Conservation (phyloP, 2,888 invertebrate genomes). For the Drosophila colorata region DNA sequence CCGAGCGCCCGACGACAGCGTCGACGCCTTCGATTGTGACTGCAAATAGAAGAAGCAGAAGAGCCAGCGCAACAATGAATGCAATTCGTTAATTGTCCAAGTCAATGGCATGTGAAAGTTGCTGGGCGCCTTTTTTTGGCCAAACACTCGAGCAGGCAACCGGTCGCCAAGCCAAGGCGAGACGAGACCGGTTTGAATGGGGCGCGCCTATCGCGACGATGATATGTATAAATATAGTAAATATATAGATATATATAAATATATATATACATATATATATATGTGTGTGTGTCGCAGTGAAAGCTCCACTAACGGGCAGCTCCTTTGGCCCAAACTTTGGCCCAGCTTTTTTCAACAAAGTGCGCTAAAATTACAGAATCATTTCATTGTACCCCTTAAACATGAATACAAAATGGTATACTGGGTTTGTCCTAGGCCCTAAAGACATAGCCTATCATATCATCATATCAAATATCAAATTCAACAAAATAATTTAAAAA, state of each 20-base stretch:
- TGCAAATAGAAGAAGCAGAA: slow-evolving; percentile 41
- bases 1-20: slow-evolving; percentile 84
- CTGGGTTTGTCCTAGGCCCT: no score
- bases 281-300: slow-evolving; percentile 6
- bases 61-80: slow-evolving; percentile 18
- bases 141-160: slow-evolving; percentile 37
- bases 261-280: slow-evolving; percentile 9
- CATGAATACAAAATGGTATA: no score
- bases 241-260: background rate
- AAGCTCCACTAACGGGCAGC: slow-evolving; percentile 6
- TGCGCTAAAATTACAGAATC: no score
- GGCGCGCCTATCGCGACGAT: slow-evolving; percentile 21
- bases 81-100: slow-evolving; percentile 65
- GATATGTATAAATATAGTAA: background rate
- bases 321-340: background rate
- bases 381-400: no score
- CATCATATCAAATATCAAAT: no score
- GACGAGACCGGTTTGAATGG: slow-evolving; percentile 23
- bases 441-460: no score
- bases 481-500: no score
- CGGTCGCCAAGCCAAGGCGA: slow-evolving; percentile 17
- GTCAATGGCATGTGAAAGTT: slow-evolving; percentile 77
- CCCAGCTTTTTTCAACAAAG: background rate
- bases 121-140: slow-evolving; percentile 63
- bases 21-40: slow-evolving; percentile 85